phyloP scores from a whole-genome alignment of 2,113 vertebrate genomes.

The Sceloporus undulatus region DNA sequence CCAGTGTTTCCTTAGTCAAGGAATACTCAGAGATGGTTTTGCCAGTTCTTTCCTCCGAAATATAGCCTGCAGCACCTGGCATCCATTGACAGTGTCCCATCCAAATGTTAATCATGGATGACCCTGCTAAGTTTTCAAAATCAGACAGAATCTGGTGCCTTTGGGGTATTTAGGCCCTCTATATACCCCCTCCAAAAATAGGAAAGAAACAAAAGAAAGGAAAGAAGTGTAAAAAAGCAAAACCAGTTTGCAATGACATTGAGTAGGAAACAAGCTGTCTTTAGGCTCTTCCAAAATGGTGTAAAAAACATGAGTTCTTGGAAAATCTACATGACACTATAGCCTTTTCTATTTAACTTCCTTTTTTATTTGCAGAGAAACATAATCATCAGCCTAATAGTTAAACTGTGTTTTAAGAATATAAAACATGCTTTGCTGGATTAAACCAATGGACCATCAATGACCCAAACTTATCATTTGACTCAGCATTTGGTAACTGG shows the following conservation, averaged over 20 bases:
- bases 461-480: not conserved
- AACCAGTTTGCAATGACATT: not conserved
- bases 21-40: too few species aligned
- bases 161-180: too few species aligned
- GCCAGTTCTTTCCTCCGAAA: too few species aligned
- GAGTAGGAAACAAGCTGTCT: not conserved
- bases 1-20: too few species aligned
- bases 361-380: accelerated
- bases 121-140: too few species aligned
- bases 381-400: not conserved
- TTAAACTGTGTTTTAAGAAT: not conserved
- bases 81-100: too few species aligned
- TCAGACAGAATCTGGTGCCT: too few species aligned
- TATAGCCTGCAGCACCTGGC: too few species aligned
- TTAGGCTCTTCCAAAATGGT: not conserved
- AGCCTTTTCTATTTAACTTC: not conserved
- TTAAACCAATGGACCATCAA: not conserved
- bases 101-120: too few species aligned
- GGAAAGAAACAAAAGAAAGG: not conserved
- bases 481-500: not conserved
- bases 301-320: not conserved
- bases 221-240: not conserved
- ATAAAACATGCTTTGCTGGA: not conserved
- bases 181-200: not conserved
- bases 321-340: not conserved